Percentiles rank a stretch among this genome's conserved stretches.
These are phyloP conservation scores for Rhynchonycteris naso DNA, from an alignment of 2,797 vertebrate species.

Conservation along the genomic window DNA sequence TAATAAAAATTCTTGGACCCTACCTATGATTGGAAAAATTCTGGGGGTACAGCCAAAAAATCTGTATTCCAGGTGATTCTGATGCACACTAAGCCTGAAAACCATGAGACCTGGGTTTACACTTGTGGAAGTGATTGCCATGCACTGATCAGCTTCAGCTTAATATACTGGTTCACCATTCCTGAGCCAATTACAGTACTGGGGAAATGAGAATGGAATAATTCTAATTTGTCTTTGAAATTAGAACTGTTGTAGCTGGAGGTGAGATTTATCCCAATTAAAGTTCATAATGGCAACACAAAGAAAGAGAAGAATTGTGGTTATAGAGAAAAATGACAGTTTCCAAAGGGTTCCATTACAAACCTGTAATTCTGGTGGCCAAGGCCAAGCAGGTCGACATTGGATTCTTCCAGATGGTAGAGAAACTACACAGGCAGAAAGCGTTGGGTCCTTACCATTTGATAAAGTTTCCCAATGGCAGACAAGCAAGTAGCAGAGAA, in stretches of 20 bases:
- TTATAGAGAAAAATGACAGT: background rate
- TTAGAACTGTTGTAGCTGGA: background rate
- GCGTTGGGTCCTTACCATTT: no score
- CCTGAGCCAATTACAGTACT: background rate
- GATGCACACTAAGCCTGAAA: background rate
- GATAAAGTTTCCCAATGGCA: no score
- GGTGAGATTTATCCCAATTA: background rate
- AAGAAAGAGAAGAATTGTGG: background rate
- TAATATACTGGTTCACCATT: background rate
- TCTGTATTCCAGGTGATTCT: background rate
- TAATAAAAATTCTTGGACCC: background rate
- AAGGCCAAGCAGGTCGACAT: no score
- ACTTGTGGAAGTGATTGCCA: background rate
- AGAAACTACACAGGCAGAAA: no score
- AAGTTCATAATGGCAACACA: background rate
- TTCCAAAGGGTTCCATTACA: background rate
- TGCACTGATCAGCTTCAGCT: background rate
- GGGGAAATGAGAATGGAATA: background rate
- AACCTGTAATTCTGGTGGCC: background rate
- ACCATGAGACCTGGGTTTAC: background rate
- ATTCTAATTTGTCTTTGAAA: slow-evolving; percentile 21
- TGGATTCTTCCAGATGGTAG: no score
- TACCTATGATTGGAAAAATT: background rate
- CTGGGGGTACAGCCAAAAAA: background rate
- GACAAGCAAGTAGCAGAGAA: no score